phyloP scores from a whole-genome alignment of 2,888 invertebrate genomes.

The Thymelicus lineola region DNA sequence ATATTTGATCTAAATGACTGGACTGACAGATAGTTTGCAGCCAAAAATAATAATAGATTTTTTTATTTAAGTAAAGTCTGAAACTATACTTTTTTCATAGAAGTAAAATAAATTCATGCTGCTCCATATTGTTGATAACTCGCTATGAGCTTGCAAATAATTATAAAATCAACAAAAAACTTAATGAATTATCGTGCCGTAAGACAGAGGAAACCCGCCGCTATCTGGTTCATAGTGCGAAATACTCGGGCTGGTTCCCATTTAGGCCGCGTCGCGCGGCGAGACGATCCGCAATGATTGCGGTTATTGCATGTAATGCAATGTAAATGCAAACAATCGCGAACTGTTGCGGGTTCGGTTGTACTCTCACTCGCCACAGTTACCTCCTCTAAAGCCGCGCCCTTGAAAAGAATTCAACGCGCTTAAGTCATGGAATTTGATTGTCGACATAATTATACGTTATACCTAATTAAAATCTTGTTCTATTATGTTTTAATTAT shows the following conservation, averaged over 20 bases:
- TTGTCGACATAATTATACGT: neutral
- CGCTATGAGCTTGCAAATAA: too few relatives aligned
- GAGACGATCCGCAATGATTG: constrained; percentile 47
- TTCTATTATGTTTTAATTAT: neutral
- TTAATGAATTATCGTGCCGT: neutral
- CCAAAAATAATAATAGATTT: too few relatives aligned
- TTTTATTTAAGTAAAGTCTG: too few relatives aligned
- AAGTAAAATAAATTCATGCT: too few relatives aligned
- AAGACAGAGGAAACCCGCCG: constrained; percentile 53
- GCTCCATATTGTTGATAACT: too few relatives aligned
- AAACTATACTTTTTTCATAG: too few relatives aligned
- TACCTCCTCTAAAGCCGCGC: constrained; percentile 1
- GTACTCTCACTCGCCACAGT: too few relatives aligned
- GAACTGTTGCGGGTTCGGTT: neutral
- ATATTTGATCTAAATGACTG: too few relatives aligned
- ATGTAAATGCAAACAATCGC: constrained; percentile 7
- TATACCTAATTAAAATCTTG: neutral
- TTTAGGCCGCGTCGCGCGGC: constrained; percentile 54
- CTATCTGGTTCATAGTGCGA: constrained; percentile 59
- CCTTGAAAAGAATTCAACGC: constrained; percentile 60
- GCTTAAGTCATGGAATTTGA: constrained; percentile 28
- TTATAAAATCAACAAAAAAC: too few relatives aligned
- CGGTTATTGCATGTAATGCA: constrained; percentile 3
- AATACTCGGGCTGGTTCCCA: constrained; percentile 61
- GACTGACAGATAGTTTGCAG: too few relatives aligned